These are phyloP conservation scores for Electrona antarctica DNA, from an alignment of 2,113 vertebrate genomes.

Conservation along the genomic window DNA sequence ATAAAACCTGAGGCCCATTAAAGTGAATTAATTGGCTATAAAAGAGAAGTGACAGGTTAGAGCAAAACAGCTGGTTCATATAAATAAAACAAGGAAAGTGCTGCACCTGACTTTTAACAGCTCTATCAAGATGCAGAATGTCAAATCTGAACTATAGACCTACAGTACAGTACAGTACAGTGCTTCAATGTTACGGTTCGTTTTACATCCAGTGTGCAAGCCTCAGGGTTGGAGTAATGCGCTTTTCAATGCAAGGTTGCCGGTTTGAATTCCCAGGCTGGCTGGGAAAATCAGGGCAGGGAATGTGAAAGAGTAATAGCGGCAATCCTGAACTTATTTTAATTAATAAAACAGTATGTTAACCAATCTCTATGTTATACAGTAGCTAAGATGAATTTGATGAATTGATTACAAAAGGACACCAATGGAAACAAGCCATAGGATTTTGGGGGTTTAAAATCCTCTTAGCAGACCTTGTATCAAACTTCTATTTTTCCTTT, in stretches of 20 bases:
- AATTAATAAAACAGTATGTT: too few species aligned
- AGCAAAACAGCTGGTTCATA: constrained; percentile 31
- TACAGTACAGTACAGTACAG: constrained; percentile 7
- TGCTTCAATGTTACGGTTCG: constrained; percentile 14
- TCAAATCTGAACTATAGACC: constrained; percentile 32
- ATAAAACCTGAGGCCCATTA: constrained; percentile 50
- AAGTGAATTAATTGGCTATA: constrained; percentile 66
- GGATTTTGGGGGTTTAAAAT: too few species aligned
- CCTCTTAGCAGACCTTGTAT: too few species aligned
- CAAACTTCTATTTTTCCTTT: too few species aligned
- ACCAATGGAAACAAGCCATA: too few species aligned
- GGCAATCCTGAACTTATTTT: background rate
- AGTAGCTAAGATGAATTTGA: too few species aligned
- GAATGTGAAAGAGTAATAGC: background rate
- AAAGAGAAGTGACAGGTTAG: constrained; percentile 24
- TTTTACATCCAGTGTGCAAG: constrained; percentile 10
- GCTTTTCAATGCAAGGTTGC: constrained; percentile 11
- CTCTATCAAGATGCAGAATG: constrained; percentile 11
- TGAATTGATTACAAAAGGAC: too few species aligned
- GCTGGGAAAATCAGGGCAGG: constrained; percentile 41
- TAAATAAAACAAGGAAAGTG: constrained; percentile 25
- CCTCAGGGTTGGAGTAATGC: background rate
- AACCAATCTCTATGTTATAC: too few species aligned
- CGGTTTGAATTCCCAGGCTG: constrained; percentile 37
- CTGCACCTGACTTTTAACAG: constrained; percentile 50